Evolutionary conservation across 2,888 invertebrate species (phyloP).

Genomic region (Andrena praecox): DNA sequence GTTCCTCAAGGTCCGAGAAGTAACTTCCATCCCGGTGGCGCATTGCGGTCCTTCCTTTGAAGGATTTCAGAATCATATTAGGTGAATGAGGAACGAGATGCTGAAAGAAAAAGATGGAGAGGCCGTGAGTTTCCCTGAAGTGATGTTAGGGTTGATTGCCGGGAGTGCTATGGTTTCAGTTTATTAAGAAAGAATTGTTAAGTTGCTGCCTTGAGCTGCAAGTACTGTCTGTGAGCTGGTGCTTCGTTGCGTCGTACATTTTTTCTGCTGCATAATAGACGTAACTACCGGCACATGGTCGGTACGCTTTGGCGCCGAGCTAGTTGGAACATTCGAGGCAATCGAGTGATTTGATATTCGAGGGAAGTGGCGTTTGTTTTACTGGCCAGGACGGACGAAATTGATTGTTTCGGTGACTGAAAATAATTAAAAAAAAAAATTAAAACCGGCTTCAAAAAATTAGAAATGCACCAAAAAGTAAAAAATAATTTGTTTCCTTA

Average conservation of each 20-base stretch:
- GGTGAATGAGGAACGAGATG: neutral
- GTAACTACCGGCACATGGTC: neutral
- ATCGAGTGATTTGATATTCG: neutral
- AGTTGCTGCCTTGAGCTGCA: no score
- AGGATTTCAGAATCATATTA: neutral
- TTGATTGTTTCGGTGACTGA: neutral
- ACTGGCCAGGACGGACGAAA: neutral
- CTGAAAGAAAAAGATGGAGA: neutral
- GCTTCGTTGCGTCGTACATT: neutral
- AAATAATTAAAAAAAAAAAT: neutral
- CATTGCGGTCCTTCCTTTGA: neutral
- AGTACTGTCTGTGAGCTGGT: no score
- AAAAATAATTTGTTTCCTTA: no score
- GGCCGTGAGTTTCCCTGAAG: neutral
- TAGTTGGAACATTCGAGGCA: neutral
- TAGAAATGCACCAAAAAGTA: no score
- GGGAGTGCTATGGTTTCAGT: neutral
- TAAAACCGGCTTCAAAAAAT: neutral
- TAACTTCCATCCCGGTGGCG: slow-evolving; percentile 4
- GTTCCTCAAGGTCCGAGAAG: neutral
- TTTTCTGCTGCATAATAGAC: neutral
- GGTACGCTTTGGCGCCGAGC: neutral
- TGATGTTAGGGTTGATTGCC: neutral
- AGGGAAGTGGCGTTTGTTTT: neutral
- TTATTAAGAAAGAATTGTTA: no score